Conservation (phyloP, 2,113 vertebrate genomes). For the Halichoerus grypus region DNA sequence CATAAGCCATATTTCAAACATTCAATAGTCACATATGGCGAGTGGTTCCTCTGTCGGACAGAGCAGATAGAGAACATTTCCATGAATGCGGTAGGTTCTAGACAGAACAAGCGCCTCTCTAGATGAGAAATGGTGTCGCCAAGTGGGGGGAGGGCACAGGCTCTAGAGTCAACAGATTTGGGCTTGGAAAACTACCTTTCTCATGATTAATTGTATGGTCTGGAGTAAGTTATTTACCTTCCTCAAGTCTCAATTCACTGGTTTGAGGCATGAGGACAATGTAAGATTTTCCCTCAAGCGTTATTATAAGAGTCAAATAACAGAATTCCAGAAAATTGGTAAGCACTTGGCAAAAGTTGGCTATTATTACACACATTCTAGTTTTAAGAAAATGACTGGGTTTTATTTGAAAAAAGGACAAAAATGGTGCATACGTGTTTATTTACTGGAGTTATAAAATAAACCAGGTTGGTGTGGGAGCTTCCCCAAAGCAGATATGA, state of each 20-base stretch:
- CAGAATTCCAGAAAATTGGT: neutral
- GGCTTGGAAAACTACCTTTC: no score
- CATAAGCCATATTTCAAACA: neutral
- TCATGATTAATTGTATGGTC: no score
- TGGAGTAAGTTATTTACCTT: no score
- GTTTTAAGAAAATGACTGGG: neutral
- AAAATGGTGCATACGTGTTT: neutral
- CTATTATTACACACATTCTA: neutral
- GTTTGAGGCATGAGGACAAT: no score
- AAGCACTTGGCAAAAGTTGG: neutral
- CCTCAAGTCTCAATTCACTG: no score
- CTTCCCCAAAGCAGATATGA: neutral
- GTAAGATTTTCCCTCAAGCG: no score
- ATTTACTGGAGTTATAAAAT: neutral
- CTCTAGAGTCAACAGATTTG: no score
- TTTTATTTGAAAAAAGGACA: slow-evolving; percentile 2
- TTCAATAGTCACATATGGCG: neutral
- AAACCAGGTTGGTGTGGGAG: neutral
- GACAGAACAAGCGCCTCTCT: no score
- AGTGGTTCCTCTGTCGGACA: neutral
- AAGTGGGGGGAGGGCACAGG: no score
- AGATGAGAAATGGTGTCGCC: no score
- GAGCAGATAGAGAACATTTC: neutral
- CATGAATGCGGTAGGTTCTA: no score
- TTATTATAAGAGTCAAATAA: no score